Base-by-base conservation (phyloP, 2,888 invertebrate genomes). In the Agrotis puta region DNA sequence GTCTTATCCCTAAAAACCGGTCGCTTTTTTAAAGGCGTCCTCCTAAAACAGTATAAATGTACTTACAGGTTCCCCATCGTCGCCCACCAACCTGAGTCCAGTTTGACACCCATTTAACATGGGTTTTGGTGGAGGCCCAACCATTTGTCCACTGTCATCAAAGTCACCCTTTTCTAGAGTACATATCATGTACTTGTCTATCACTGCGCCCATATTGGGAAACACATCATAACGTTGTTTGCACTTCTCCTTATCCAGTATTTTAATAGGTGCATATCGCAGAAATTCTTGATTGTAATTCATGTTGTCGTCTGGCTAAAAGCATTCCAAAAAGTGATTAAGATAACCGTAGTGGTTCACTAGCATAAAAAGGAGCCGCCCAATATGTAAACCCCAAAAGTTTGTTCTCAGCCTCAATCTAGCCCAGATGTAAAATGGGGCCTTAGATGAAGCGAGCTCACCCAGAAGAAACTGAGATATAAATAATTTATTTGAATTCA, bases 121-220 rank as follows among this genome's bases (percentile, higher is more conserved):
- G 22, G 22, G 2, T 18, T 77, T 75, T 45, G 20, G 6, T 51
- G 64, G n/a, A 14, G 3, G 1, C 1, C 2, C 13, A 16, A n/a
- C 9, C 50, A 20, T 4, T 0, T 54, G 5, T 5, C 78, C 83
- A 5, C 58, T 63, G 0, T 82, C 82, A 70, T 89, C 68, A 2
- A 90, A 57, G 6, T 84, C 83, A 0, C 90, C 88, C 5, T 61
- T 43, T 9, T 70, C 79, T 16, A 79, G 51, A 5, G 89, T 86
- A 64, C 91, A 92, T 45, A 92, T 86, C 92, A 92, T 92, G 51
- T 88, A 89, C 3, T 85, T 85, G 0, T 89, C 87, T 53, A 92
- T 92, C 0, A 86, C 66, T 1, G 48, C 5, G 4, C 5, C 66
- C 68, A 91, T 73, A 7, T 80, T 74, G 3, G 50, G 0, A 5